Conservation (phyloP, 2,113 vertebrate species). For the Capricornis sumatraensis region DNA sequence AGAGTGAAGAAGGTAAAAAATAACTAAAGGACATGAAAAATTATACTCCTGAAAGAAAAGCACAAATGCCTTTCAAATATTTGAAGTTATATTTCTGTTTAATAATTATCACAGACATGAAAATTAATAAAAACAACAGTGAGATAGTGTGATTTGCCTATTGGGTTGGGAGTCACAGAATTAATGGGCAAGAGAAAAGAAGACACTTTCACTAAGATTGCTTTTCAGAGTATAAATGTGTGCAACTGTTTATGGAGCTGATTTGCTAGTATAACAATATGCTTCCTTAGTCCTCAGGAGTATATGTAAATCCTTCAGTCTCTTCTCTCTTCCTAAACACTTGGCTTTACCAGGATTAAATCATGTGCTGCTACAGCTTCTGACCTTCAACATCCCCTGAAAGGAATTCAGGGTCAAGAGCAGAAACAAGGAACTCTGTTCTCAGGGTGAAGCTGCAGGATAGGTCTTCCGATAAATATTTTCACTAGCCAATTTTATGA, state of each 20-base stretch:
- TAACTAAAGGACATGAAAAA: not conserved
- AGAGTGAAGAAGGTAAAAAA: not conserved
- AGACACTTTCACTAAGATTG: not conserved
- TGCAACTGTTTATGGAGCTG: not conserved
- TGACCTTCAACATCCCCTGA: not conserved
- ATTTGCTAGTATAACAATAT: not conserved
- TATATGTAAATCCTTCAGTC: not conserved
- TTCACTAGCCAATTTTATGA: not conserved
- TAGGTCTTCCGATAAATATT: not conserved
- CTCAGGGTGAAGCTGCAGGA: not conserved
- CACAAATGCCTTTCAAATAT: not conserved
- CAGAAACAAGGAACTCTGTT: not conserved
- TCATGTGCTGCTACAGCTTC: not conserved
- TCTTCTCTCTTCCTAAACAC: not conserved
- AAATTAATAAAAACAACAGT: not conserved
- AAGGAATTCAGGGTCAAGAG: not conserved
- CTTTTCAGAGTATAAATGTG: not conserved
- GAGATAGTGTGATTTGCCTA: not conserved
- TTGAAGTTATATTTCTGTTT: not conserved
- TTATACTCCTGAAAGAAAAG: not conserved
- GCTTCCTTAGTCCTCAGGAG: no score
- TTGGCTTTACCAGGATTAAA: not conserved
- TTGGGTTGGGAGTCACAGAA: not conserved
- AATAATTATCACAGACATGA: not conserved
- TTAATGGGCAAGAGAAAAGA: not conserved